Percentiles rank a stretch among this genome's conserved stretches.
These are phyloP conservation scores for Crocidura indochinensis DNA, from an alignment of 2,797 vertebrate species.

Conservation along the genomic window DNA sequence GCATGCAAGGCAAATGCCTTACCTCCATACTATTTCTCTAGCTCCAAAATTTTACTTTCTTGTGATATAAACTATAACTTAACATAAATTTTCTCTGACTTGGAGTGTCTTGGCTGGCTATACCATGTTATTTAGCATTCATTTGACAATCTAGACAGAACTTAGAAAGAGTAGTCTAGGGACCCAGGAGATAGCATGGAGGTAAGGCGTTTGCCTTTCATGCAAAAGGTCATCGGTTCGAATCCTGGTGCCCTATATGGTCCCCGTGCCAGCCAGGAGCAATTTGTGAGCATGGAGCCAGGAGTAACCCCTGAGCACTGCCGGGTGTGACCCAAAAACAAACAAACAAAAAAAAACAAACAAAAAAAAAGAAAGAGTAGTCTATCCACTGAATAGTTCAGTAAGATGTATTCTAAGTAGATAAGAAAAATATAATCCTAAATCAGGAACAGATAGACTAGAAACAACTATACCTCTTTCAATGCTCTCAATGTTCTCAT, in stretches of 20 bases:
- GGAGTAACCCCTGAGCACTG: too few relatives aligned
- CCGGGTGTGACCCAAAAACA: too few relatives aligned
- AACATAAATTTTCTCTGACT: neutral
- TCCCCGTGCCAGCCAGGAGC: too few relatives aligned
- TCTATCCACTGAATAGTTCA: neutral
- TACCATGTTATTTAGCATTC: neutral
- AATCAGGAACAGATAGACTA: neutral
- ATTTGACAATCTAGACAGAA: neutral
- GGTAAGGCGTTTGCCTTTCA: too few relatives aligned
- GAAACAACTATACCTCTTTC: constrained; percentile 16
- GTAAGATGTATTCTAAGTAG: neutral
- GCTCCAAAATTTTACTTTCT: too few relatives aligned
- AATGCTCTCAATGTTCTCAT: constrained; percentile 1
- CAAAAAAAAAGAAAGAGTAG: neutral
- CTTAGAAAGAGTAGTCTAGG: constrained; percentile 4
- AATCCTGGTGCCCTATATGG: too few relatives aligned
- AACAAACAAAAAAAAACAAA: too few relatives aligned
- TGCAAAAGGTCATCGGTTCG: too few relatives aligned
- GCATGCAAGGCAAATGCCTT: too few relatives aligned
- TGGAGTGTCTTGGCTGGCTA: neutral
- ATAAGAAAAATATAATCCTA: constrained; percentile 17
- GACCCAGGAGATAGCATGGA: too few relatives aligned
- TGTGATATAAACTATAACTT: neutral
- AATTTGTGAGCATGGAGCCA: too few relatives aligned
- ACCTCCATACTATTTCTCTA: too few relatives aligned